Percentiles rank a stretch among this genome's conserved stretches.
Evolutionary conservation across 53 echinoderm and acorn worm genomes (phyloP).

Genomic region (Zoroaster sp.): DNA sequence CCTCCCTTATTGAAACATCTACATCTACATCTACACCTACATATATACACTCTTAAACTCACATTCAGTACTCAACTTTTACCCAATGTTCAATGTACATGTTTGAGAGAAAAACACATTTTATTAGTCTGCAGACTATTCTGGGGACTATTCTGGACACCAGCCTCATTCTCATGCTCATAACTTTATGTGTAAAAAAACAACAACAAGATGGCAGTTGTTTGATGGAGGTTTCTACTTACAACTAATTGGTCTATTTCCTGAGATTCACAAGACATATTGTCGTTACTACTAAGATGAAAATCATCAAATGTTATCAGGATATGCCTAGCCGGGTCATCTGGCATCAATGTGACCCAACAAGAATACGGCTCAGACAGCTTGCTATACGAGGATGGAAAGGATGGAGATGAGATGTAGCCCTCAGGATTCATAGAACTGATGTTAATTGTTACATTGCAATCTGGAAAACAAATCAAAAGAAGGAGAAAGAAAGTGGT

Average conservation of each 20-base stretch:
- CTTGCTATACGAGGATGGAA: slow-evolving; percentile 66
- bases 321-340: slow-evolving; percentile 28
- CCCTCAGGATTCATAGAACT: slow-evolving; percentile 28
- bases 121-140: no score
- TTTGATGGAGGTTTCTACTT: not conserved
- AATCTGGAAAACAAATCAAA: no score
- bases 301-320: slow-evolving; percentile 71
- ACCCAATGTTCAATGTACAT: no score
- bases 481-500: no score
- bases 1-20: no score
- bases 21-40: no score
- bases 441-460: slow-evolving; percentile 25
- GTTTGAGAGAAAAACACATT: no score
- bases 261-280: slow-evolving; percentile 44
- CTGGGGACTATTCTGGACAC: no score
- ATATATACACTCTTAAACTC: no score
- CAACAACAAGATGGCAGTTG: not conserved
- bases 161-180: no score
- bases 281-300: slow-evolving; percentile 56
- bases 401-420: slow-evolving; percentile 41
- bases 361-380: slow-evolving; percentile 58
- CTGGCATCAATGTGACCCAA: slow-evolving; percentile 34
- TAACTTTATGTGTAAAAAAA: no score
- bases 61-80: no score
- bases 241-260: slow-evolving; percentile 65